Base-by-base conservation (phyloP, 2,888 invertebrate species). In the Antheraea yamamai region DNA sequence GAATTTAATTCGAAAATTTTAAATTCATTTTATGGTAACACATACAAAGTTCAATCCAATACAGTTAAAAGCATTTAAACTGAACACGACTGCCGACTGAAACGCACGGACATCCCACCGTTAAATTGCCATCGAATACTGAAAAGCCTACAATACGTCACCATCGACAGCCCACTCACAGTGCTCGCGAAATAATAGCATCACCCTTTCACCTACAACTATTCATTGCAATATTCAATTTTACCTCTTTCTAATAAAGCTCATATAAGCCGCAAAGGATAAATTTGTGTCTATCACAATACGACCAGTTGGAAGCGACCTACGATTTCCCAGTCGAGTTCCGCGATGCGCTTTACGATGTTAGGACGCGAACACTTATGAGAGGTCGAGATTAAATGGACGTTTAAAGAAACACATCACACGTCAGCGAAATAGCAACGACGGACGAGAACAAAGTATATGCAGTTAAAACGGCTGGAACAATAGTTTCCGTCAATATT, bases 71-170 rank as follows among this genome's bases (percentile, higher is more conserved):
- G 72, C 71, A 75, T 61, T 75, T 61, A 72, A 74, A 70, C 18
- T 70, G 58, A 23, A 47, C 18, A 74, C 55, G 58, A 35, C 51
- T 72, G 52, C 39, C 39, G 52, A 73, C 78, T 81, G 80, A 84
- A 84, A 83, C 84, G 79, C 80, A 81, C 82, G 79, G 76, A 81
- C 83, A 84, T 83, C 79, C 81, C 78, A 81, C 81, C 79, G 79
- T 82, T 81, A 85, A 87, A 89, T 89, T 87, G 87, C 87, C 85
- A 70, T 35, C 70, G 70, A 88, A 88, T 88, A 86, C 81, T 88
- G 89, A 89, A 92, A 91, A 91, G 91, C 91, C 90, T 90, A 91
- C 91, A 91, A 93, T 93, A 91, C 89, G 91, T 94, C 94, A 92
- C 91, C 84, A 88, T 89, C 87, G 91, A 91, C 90, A 89, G 91